phyloP scores from a whole-genome alignment of 2,888 invertebrate genomes.

The Plagodis pulveraria region DNA sequence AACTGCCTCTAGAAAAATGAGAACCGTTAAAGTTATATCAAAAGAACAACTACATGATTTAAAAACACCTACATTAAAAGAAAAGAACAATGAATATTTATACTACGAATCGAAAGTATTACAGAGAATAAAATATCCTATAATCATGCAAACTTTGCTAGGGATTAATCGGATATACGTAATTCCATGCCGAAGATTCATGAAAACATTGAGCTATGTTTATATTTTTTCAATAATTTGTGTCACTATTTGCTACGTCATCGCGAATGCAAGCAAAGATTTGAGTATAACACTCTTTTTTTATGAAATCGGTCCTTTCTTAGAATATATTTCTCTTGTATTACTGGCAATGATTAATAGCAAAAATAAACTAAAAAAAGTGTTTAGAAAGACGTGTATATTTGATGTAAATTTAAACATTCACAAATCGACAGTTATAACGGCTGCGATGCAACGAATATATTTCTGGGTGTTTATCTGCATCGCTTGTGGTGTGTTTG shows the following conservation, averaged over 20 bases:
- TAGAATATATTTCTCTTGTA: slow-evolving; percentile 51
- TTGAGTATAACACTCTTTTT: slow-evolving; percentile 33
- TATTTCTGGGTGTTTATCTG: slow-evolving; percentile 24
- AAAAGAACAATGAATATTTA: slow-evolving; percentile 3
- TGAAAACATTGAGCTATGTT: slow-evolving; percentile 2
- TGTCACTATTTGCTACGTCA: slow-evolving; percentile 20
- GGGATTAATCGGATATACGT: slow-evolving; percentile 6
- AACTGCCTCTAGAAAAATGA: neutral
- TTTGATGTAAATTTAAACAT: slow-evolving; percentile 60
- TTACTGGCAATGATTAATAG: slow-evolving; percentile 41
- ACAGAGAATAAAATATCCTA: slow-evolving; percentile 1
- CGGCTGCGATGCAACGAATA: slow-evolving; percentile 34
- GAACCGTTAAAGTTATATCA: slow-evolving; percentile 4
- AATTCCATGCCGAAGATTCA: slow-evolving; percentile 3
- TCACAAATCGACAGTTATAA: slow-evolving; percentile 39
- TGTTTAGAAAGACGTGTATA: slow-evolving; percentile 46
- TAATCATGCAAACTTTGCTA: slow-evolving; percentile 6
- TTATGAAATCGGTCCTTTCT: slow-evolving; percentile 44
- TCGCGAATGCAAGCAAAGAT: slow-evolving; percentile 30
- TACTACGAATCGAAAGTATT: slow-evolving; percentile 1
- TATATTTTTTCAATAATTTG: slow-evolving; percentile 24
- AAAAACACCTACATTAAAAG: neutral
- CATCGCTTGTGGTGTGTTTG: slow-evolving; percentile 42
- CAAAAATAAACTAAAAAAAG: slow-evolving; percentile 43
- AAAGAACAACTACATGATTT: neutral